Evolutionary conservation across 2,113 vertebrate genomes (phyloP).

Genomic region (Chloropsis hardwickii): DNA sequence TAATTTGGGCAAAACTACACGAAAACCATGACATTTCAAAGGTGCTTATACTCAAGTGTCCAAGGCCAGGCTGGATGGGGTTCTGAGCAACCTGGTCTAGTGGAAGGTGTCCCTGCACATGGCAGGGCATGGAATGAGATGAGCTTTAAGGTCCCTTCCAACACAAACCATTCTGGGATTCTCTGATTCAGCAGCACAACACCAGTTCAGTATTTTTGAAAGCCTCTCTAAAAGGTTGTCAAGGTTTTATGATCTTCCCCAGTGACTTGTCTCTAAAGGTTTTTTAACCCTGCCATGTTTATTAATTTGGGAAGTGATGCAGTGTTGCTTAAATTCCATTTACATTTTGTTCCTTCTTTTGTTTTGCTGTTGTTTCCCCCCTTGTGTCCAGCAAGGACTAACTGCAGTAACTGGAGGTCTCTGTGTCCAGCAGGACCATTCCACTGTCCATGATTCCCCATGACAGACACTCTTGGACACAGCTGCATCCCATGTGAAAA

Average conservation of each 20-base stretch:
- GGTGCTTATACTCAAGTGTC: neutral
- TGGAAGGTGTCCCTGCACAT: neutral
- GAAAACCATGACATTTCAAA: neutral
- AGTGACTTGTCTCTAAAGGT: neutral
- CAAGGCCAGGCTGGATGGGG: neutral
- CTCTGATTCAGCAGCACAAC: neutral
- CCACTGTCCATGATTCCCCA: accelerated
- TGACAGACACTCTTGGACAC: neutral
- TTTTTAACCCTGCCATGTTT: neutral
- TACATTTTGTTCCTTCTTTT: neutral
- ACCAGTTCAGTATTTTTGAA: neutral
- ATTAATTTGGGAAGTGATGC: neutral
- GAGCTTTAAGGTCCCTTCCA: neutral
- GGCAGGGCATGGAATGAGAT: neutral
- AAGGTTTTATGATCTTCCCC: neutral
- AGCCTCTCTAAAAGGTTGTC: neutral
- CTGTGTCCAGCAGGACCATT: neutral
- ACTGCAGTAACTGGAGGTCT: neutral
- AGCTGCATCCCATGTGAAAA: neutral
- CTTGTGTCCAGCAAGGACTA: neutral
- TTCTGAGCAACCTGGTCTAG: neutral
- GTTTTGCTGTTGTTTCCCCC: neutral
- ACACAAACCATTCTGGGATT: neutral
- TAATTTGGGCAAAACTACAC: neutral
- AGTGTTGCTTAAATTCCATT: neutral